phyloP scores from a whole-genome alignment of 2,113 vertebrate species.

The Entosphenus tridentatus region DNA sequence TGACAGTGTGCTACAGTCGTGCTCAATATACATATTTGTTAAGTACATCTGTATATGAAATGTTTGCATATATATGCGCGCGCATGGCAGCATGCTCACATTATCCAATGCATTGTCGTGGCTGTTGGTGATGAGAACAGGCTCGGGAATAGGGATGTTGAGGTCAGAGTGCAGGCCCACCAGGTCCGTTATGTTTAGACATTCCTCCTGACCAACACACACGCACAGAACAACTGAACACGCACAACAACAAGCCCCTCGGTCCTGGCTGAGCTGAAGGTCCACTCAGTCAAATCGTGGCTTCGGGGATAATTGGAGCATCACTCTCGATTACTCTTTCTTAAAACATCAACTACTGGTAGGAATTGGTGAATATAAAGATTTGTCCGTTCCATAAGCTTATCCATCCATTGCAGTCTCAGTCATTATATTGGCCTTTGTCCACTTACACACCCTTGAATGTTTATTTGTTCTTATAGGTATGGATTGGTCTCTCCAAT shows the following conservation, averaged over 20 bases:
- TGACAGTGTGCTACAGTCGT: background rate
- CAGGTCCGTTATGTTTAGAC: conserved; percentile 71
- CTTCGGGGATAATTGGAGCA: background rate
- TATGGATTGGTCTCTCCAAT: no score
- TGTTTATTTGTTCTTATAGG: no score
- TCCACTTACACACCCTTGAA: no score
- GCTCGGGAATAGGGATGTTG: conserved; percentile 82
- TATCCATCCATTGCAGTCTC: no score
- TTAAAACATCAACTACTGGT: background rate
- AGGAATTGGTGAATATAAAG: background rate
- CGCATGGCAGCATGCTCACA: conserved; percentile 26
- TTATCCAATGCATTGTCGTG: conserved; percentile 59
- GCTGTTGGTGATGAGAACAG: conserved; percentile 75
- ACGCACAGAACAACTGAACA: background rate
- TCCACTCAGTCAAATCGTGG: background rate
- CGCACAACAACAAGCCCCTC: background rate
- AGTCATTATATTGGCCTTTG: no score
- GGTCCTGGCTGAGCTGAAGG: background rate
- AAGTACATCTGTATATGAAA: background rate
- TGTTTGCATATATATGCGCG: background rate
- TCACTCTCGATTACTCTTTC: background rate
- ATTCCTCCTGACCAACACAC: conserved; percentile 42
- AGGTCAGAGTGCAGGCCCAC: conserved; percentile 95
- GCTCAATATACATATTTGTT: background rate
- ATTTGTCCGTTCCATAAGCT: background rate